phyloP scores from a whole-genome alignment of 2,113 vertebrate species.

The Mungos mungo region DNA sequence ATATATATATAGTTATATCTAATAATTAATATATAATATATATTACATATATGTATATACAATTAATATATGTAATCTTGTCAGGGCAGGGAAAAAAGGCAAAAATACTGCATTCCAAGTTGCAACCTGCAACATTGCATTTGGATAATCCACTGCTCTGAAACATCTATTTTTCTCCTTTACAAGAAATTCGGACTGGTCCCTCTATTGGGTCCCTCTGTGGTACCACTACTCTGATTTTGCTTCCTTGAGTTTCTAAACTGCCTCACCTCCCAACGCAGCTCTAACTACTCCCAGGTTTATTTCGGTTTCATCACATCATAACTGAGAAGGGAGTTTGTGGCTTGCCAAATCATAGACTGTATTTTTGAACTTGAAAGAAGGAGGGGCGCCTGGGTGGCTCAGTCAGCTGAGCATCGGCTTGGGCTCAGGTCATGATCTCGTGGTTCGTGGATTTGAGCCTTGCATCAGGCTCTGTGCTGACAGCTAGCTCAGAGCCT shows the following conservation, averaged over 20 bases:
- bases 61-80: neutral
- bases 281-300: neutral
- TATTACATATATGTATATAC: too few relatives aligned
- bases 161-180: neutral
- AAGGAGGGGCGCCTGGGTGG: too few relatives aligned
- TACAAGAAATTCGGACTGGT: neutral
- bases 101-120: neutral
- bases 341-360: neutral
- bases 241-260: neutral
- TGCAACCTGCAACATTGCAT: neutral
- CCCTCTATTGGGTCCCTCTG: neutral
- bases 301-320: neutral
- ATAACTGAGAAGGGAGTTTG: neutral
- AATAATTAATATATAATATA: too few relatives aligned
- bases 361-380: neutral
- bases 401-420: too few relatives aligned
- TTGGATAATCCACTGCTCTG: neutral
- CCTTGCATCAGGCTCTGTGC: too few relatives aligned
- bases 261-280: neutral
- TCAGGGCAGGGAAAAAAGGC: neutral
- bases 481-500: too few relatives aligned
- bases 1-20: neutral
- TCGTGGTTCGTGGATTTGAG: too few relatives aligned
- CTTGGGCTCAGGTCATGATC: too few relatives aligned
- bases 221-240: neutral